phyloP scores from a whole-genome alignment of 2,113 vertebrate species.

The Brachionichthys hirsutus region DNA sequence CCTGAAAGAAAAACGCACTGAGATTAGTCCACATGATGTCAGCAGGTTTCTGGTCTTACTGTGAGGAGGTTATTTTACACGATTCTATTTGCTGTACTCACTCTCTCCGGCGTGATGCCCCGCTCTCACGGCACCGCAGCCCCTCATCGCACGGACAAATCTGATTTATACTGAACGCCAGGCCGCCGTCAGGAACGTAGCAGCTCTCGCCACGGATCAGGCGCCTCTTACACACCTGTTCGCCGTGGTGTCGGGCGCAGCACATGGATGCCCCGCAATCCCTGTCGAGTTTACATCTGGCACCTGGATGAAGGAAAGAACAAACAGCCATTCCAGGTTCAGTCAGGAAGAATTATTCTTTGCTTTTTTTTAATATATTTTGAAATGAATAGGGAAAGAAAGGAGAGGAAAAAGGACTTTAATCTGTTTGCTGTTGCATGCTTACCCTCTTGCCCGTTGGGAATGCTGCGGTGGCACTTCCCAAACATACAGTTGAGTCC shows the following conservation, averaged over 20 bases:
- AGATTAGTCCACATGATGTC: conserved; percentile 12
- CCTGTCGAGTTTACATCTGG: conserved; percentile 82
- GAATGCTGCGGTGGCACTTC: conserved; percentile 80
- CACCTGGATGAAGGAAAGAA: conserved; percentile 58
- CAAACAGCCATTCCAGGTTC: not conserved
- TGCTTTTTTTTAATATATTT: no score
- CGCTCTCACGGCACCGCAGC: conserved; percentile 75
- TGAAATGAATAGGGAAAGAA: no score
- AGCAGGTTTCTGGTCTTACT: no score
- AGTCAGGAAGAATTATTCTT: fast-evolving
- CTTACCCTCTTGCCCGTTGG: conserved; percentile 82
- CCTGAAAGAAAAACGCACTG: conserved; percentile 66
- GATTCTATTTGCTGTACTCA: conserved; percentile 63
- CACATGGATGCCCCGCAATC: conserved; percentile 80
- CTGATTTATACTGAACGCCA: conserved; percentile 89
- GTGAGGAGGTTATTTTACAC: not conserved
- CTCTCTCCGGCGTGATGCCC: conserved; percentile 63
- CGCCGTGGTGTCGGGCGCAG: conserved; percentile 85
- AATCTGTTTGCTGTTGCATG: no score
- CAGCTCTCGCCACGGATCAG: conserved; percentile 75
- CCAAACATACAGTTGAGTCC: conserved; percentile 87
- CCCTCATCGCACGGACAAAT: conserved; percentile 85
- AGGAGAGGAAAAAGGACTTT: no score
- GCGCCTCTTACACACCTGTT: conserved; percentile 82
- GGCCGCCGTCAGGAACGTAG: conserved; percentile 82